phyloP scores from a whole-genome alignment of 2,797 vertebrate species.

The Bryconaethiops microstoma region DNA sequence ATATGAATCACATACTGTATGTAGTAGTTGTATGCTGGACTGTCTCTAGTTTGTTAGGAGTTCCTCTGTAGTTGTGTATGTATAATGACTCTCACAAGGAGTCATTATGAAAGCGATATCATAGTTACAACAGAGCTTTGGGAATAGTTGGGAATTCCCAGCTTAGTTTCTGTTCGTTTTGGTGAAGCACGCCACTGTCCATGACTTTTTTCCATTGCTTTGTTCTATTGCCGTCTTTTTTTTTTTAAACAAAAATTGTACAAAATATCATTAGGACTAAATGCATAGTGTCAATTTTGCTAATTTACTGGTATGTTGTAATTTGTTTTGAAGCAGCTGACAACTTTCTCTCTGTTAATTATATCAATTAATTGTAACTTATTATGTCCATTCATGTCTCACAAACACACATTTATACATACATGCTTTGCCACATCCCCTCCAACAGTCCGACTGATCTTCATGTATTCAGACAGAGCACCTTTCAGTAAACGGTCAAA shows the following conservation, averaged over 20 bases:
- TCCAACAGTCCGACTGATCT: conserved; percentile 86
- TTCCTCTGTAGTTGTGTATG: background rate
- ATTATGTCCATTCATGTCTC: background rate
- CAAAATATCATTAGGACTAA: background rate
- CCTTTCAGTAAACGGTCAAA: conserved; percentile 86
- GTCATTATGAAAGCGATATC: conserved; percentile 11
- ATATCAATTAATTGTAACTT: too few species aligned
- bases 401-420: conserved; percentile 66
- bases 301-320: background rate
- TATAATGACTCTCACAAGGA: conserved; percentile 3
- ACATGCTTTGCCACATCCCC: conserved; percentile 93
- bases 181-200: background rate
- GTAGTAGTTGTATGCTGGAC: background rate
- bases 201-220: background rate
- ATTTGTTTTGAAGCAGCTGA: background rate
- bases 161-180: conserved; percentile 3
- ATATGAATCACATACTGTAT: background rate
- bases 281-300: too few species aligned
- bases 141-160: conserved; percentile 23
- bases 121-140: conserved; percentile 36
- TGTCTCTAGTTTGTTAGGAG: background rate
- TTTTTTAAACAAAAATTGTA: background rate
- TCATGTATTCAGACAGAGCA: conserved; percentile 87
- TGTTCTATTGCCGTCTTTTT: background rate
- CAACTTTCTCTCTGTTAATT: background rate